Base-by-base conservation (phyloP, 2,113 vertebrate genomes). In the Rhea pennata region DNA sequence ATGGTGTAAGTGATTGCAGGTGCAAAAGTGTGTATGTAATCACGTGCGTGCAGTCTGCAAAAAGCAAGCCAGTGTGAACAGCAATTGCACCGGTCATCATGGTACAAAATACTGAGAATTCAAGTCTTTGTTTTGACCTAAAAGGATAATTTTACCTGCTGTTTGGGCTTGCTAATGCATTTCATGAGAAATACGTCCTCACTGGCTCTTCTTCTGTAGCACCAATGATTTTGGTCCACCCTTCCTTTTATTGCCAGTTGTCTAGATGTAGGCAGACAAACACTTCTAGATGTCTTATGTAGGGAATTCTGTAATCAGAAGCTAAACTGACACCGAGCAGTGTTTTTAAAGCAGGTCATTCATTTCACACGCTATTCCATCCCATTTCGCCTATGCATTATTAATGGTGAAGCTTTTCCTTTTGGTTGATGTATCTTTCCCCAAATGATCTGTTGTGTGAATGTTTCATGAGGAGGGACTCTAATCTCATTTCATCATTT, bases 381-480 rank as follows among this genome's bases (percentile, higher is more conserved):
- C 94, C 80, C 72, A 14, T 75, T 81, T 78, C 94, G 54, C 58
- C 70, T 15, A 90, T 93, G 26, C 26, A 87, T 97, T 95, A 93
- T 96, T 95, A 72, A 97, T 64, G 80, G 62, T 58, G 75, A 67
- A 94, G 94, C 84, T 88, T 94, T 92, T 94, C 50, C 90, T 96
- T 54, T 71, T 20, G 44, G 67, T 73, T 88, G 91, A 87, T 91
- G 91, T 59, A 8, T 69, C 74, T 70, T 95, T 81, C 90, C 94
- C 94, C 93, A 81, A 5, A 53, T 64, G 91, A 90, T 82, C 73
- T 90, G 91, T 90, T 4, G 0, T 24, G 79, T 95, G 90, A 94
- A 92, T 90, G 79, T 96, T 95, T 94, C 85, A 94, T 92, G 93
- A 93, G 86, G 48, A 89, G 59, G 72, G 89, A 85, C 87, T 95